Percentiles rank a stretch among this genome's conserved stretches.
Conservation (phyloP, 2,113 vertebrate genomes). For the Leptobrachium ailaonicum region DNA sequence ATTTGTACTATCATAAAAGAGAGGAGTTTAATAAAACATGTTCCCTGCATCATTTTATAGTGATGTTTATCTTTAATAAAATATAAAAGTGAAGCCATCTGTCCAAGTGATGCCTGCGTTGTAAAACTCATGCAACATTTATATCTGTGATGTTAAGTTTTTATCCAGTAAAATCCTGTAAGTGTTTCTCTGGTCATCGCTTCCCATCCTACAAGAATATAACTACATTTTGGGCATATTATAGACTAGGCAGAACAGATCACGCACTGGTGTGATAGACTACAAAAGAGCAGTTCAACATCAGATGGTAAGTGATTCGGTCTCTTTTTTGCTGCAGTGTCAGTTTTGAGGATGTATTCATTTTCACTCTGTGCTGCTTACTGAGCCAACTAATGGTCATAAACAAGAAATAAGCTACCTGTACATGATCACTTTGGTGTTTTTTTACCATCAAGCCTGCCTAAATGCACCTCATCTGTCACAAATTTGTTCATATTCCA, state of each 20-base stretch:
- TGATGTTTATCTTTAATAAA: not conserved
- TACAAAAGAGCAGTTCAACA: slow-evolving; percentile 51
- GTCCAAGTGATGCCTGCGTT: not conserved
- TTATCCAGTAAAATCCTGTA: not conserved
- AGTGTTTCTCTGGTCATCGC: not conserved
- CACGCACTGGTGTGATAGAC: slow-evolving; percentile 50
- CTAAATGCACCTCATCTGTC: too few relatives aligned
- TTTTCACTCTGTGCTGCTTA: slow-evolving; percentile 49
- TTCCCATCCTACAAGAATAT: slow-evolving; percentile 16
- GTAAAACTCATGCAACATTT: not conserved
- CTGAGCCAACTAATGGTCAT: slow-evolving; percentile 9
- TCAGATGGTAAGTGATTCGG: slow-evolving; percentile 50
- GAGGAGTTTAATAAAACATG: too few relatives aligned
- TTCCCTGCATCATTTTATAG: too few relatives aligned
- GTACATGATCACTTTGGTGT: too few relatives aligned
- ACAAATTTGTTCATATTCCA: too few relatives aligned
- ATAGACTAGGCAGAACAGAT: slow-evolving; percentile 44
- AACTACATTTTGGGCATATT: slow-evolving; percentile 21
- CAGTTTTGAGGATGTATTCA: slow-evolving; percentile 51
- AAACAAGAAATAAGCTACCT: slow-evolving; percentile 23
- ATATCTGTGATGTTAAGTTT: not conserved
- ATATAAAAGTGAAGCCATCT: not conserved
- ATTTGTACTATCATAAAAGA: too few relatives aligned
- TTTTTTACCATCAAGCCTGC: too few relatives aligned
- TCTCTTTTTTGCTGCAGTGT: slow-evolving; percentile 51